Percentiles rank a stretch among this genome's conserved stretches.
Conservation (phyloP, 2,888 invertebrate genomes). For the Tanypteryx hageni region DNA sequence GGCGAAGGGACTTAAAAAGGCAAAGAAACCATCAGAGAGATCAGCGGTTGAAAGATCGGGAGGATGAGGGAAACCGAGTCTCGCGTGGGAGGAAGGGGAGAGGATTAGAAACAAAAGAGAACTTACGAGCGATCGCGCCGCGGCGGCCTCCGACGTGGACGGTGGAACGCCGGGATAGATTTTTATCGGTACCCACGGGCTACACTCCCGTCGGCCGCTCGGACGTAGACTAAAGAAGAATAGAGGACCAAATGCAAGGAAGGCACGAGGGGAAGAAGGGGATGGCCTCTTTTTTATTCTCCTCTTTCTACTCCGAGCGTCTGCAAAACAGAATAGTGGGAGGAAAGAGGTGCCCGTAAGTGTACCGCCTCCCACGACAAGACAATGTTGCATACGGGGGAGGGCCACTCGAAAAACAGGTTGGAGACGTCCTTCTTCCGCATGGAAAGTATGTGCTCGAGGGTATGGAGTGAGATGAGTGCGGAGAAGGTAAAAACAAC, state of each 20-base stretch:
- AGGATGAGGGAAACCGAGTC: background rate
- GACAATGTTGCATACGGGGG: slow-evolving; percentile 55
- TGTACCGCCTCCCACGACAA: slow-evolving; percentile 43
- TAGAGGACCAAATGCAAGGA: slow-evolving; percentile 31
- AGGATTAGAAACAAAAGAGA: background rate
- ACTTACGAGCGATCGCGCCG: slow-evolving; percentile 35
- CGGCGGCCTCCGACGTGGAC: slow-evolving; percentile 14
- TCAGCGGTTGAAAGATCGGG: background rate
- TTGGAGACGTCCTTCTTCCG: slow-evolving; percentile 51
- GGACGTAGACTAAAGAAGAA: slow-evolving; percentile 25
- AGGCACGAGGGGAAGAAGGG: background rate
- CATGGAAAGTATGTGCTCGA: slow-evolving; percentile 39
- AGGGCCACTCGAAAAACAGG: slow-evolving; percentile 57
- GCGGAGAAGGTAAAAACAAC: background rate
- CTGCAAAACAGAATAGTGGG: slow-evolving; percentile 29
- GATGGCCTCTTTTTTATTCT: background rate
- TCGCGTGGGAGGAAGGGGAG: background rate
- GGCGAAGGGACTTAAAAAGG: background rate
- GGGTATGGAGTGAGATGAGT: background rate
- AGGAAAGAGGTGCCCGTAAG: background rate
- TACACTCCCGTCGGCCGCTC: slow-evolving; percentile 1
- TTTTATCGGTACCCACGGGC: slow-evolving; percentile 24
- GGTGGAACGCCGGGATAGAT: slow-evolving; percentile 10
- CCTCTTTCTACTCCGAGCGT: background rate
- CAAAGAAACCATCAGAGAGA: background rate